Evolutionary conservation across 2,797 vertebrate species (phyloP), one percentile per base, ranked within the genome.

Genomic region (Heteromormyrus szaboi): DNA sequence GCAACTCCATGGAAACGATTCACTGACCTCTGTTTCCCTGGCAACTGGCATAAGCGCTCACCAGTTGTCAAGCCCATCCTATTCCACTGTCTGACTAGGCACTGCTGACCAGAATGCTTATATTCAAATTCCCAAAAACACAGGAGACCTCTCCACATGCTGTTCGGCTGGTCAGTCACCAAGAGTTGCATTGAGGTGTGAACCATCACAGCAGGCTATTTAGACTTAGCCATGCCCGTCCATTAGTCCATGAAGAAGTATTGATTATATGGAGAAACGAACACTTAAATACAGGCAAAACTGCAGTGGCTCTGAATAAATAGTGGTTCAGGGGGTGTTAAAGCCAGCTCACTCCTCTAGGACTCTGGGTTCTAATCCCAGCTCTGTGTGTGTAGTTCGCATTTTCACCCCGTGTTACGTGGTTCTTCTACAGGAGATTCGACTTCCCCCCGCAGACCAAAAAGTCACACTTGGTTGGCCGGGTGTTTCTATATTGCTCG

Each of bases 1-100:
- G 41, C 93, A 93, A 92, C 93, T 93, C 92, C 94, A 91, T 90
- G 91, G 89, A 92, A 93, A 88, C 90, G 51, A 89, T 90, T 92
- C 90, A 91, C 88, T 89, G 51, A 88, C 48, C 89, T 88, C 88
- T 0, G 88, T 92, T 91, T 90, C 92, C 90, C 88, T 81, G 25
- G 92, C 87, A 90, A 92, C 92, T 85, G 56, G 29, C 84, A 90
- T 90, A 86, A 19, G 87, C 62, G 53, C 51, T 90, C 51, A n/a
- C 90, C 90, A 89, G 22, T 33, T 22, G 53, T 88, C 89, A 1
- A 54, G 89, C 89, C 93, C 93, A 92, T 92, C 92, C 93, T 90
- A 90, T 91, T 89, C 89, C 89, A 33, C 1, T 54, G 85, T 91
- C 87, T 93, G 85, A 91, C 90, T 88, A 87, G 88, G 7, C 46